Base-by-base conservation (phyloP, 2,113 vertebrate genomes). In the Glaucomys volans region DNA sequence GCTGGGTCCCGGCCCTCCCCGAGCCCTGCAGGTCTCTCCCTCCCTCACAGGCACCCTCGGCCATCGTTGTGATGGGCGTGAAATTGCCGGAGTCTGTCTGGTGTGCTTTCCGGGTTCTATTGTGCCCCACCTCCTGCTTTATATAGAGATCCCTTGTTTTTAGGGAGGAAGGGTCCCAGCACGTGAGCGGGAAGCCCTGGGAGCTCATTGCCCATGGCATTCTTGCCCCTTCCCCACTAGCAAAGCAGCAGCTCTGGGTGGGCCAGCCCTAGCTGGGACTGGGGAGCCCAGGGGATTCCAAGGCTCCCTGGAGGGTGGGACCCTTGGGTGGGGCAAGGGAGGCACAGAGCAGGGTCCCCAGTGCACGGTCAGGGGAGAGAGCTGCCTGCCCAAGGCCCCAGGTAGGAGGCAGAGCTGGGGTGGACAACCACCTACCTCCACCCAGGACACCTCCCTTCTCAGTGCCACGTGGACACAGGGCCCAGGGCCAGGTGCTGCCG, bases 261-360 rank as follows among this genome's bases (percentile, higher is more conserved):
- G 64, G 10, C 37, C 74, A 10, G 26, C 18, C 6, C 1, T 28
- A 35, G 12, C 59, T 42, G 28, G 24, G 26, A 30, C 64, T 26
- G 52, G 11, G n/a, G 69, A 66, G 17, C 32, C 66, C 3, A 50
- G 30, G 69, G 35, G 12, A 20, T 79, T 67, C 81, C n/a, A 22
- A 20, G 5, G 18, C 6, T 17, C 13, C 16, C 32, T 35, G 20
- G 22, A 35, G 77, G 64, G 42, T 28, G 30, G 40, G 76, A 32
- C 9, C 35, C 44, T 7, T 44, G 26, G 35, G 11, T 22, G 30
- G n/a, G 85, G 50, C 28, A 47, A 42, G 24, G 18, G 4, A 17
- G 28, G 44, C 6, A 9, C 0, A 35, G 0, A 12, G 20, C 22
- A 20, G 42, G 1, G 0, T 8, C 28, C n/a, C 22, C 7, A 0